phyloP scores from a whole-genome alignment of 1,140 invertebrate genomes.

The Drosophila saltans region DNA sequence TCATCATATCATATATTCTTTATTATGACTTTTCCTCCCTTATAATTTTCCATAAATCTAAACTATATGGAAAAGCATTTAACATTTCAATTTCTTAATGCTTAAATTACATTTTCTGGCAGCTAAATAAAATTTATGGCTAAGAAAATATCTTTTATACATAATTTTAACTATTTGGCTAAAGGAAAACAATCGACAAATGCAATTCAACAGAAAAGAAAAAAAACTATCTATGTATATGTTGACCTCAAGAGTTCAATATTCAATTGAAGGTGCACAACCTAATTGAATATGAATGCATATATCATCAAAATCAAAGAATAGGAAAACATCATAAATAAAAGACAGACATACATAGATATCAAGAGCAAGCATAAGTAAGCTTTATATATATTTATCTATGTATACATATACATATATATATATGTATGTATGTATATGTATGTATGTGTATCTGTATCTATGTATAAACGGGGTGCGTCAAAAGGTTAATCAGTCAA shows the following conservation, averaged over 20 bases:
- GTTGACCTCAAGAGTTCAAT: constrained; percentile 5
- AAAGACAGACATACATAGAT: constrained; percentile 12
- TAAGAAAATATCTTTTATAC: background rate
- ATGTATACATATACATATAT: background rate
- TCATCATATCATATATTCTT: too few relatives aligned
- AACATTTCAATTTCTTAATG: background rate
- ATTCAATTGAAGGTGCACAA: constrained; percentile 3
- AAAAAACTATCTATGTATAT: background rate
- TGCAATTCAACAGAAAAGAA: background rate
- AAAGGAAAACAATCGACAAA: background rate
- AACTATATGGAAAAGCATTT: background rate
- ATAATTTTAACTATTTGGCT: background rate
- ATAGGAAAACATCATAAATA: background rate
- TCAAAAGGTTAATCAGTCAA: constrained; percentile 54
- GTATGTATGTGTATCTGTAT: background rate
- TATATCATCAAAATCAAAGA: constrained; percentile 8
- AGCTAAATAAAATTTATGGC: background rate
- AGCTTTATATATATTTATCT: too few relatives aligned
- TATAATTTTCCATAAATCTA: too few relatives aligned
- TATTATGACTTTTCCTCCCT: too few relatives aligned
- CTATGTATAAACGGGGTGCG: constrained; percentile 8
- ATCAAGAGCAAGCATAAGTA: too few relatives aligned
- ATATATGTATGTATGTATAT: too few relatives aligned
- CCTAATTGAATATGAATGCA: background rate
- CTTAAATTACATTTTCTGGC: too few relatives aligned